Evolutionary conservation across 2,797 vertebrate genomes (phyloP), one percentile per base, ranked within the genome.

Genomic region (Tenualosa ilisha): DNA sequence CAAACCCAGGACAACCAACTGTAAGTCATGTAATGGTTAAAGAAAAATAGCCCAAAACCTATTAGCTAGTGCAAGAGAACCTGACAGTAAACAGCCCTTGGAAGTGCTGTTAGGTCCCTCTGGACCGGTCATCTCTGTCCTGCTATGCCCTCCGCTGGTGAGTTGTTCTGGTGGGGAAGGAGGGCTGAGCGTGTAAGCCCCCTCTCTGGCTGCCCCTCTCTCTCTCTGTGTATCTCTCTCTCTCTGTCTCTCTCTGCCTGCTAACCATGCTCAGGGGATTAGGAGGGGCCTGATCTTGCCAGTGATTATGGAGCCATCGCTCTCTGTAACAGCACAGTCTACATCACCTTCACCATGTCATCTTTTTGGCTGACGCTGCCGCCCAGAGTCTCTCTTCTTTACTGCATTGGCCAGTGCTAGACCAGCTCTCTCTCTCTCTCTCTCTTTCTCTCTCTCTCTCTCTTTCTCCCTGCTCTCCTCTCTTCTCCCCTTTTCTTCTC

Each of bases 341-440:
- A 53, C 40, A 82, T 83, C 81, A 85, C 81, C 84, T 88, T 81
- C 63, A 75, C 43, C 68, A 81, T 72, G 31, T 81, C 84, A 81
- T 86, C 82, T 65, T 84, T 84, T 82, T 81, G 86, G 90, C 89
- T 89, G 89, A 91, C 89, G 86, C 53, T 4, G 2, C 85, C 84
- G 85, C 90, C 89, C 86, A 75, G 40, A 43, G 15, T 3, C 68
- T 15, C 31, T 75, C 31, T 75, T 37, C 17, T 20, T 7, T 8
- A 24, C 68, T 75, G 68, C 37, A 3, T 40, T 79, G 72, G 37
- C 72, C 37, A 9, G 37, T 40, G 37, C 3, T 9, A 24, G n/a
- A n/a, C n/a, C 26, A 40, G 8, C 6, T 8, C 37, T 79, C 37
- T 75, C 40, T 31, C 17, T 15, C 20, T 40, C 40, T 79, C 40